Base-by-base conservation (phyloP, 2,797 vertebrate species). In the Ctenosaura bakeri region DNA sequence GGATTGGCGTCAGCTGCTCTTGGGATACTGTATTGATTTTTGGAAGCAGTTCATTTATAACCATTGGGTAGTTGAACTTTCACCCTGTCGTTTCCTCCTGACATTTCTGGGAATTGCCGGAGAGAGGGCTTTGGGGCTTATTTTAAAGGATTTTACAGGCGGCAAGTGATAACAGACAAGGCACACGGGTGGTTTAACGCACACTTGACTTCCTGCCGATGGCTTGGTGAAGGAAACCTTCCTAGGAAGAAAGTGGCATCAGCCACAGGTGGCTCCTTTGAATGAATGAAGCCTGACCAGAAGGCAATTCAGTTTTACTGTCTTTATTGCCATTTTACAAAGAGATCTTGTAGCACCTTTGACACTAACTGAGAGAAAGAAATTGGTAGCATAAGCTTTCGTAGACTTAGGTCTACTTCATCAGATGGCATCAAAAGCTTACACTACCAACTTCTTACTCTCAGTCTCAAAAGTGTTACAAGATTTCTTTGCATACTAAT, bases 61-160 rank as follows among this genome's bases (percentile, higher is more conserved):
- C 91, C 88, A 89, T 86, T 87, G 91, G 88, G 91, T 87, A 89
- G 91, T 91, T 91, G 91, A 91, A 89, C 88, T 91, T 91, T 91
- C 91, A 91, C 91, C 88, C 46, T 78, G 88, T 86, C 84, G 5
- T 89, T 91, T 91, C 91, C 84, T 89, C 71, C 84, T 86, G 79
- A 89, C 86, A 80, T 91, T 86, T 91, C 88, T 91, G 91, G 91
- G 91, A 91, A 91, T 89, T 89, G 91, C 84, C 24, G 62, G 88
- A 59, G 79, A 86, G 91, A 78, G 62, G 73, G 84, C 79, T 91
- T 86, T 59, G 79, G 88, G 88, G 79, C 52, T 91, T 91, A 89
- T 91, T 91, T 89, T 83, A 89, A 86, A 91, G 59, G 83, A 77
- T 38, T n/a, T 24, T 69, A 79, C 9, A 35, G 74, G 69, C 56